These are phyloP conservation scores for Myrmecophaga tridactyla DNA, from an alignment of 2,113 vertebrate genomes.

Conservation along the genomic window DNA sequence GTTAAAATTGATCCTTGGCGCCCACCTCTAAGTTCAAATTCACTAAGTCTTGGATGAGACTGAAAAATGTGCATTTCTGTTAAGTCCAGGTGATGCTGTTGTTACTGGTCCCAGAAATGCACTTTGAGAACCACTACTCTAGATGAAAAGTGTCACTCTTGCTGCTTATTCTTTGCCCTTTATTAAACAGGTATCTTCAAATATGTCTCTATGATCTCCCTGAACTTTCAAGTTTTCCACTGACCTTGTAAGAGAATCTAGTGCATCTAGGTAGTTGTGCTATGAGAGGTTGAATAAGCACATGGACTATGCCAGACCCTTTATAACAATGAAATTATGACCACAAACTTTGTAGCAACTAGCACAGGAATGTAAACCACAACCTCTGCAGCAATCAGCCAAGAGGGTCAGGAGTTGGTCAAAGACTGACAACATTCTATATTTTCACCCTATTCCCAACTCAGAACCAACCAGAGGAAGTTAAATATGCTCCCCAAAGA, in stretches of 20 bases:
- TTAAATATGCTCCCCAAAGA: background rate
- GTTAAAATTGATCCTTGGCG: background rate
- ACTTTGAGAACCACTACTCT: background rate
- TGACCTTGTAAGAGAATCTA: background rate
- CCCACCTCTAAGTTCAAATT: background rate
- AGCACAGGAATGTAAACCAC: background rate
- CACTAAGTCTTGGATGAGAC: accelerated
- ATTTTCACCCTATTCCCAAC: background rate
- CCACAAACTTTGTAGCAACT: background rate
- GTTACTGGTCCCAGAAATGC: background rate
- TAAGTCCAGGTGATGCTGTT: too few relatives aligned
- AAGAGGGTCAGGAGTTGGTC: background rate
- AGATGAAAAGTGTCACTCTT: background rate
- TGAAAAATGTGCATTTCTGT: background rate
- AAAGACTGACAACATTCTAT: background rate
- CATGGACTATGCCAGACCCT: background rate
- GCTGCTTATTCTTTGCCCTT: background rate
- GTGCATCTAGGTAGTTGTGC: background rate
- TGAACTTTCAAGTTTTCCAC: background rate
- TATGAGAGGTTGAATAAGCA: background rate
- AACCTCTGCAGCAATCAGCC: background rate
- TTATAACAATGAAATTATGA: background rate
- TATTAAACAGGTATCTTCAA: background rate
- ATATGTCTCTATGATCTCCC: background rate
- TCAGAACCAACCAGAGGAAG: background rate